A percentile compares a stretch with the other conserved stretches of the same genome.
These are phyloP conservation scores for Strigamia maritima DNA, from an alignment of 2,888 invertebrate genomes.

Conservation along the genomic window DNA sequence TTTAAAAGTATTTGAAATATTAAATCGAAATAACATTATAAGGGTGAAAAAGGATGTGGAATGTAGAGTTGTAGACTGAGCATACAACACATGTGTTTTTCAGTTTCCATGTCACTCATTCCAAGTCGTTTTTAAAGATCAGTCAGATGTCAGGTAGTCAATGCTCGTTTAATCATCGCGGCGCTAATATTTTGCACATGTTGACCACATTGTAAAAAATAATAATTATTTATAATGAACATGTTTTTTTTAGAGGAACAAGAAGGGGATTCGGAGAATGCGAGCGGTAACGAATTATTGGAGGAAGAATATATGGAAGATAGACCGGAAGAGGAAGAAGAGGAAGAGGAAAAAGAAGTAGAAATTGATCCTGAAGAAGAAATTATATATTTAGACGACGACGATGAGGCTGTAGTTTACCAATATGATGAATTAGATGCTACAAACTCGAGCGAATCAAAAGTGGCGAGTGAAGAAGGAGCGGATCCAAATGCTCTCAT, in stretches of 20 bases:
- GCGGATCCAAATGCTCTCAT: slow-evolving; percentile 18
- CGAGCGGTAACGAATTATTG: slow-evolving; percentile 34
- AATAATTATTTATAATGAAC: not conserved
- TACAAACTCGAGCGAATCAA: slow-evolving; percentile 38
- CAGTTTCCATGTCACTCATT: not conserved
- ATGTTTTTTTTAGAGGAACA: slow-evolving; percentile 10
- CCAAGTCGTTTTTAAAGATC: slow-evolving; percentile 8
- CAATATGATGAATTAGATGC: slow-evolving; percentile 38
- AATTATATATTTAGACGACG: not conserved
- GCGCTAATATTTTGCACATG: not conserved
- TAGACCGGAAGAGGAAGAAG: slow-evolving; percentile 9
- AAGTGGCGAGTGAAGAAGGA: slow-evolving; percentile 18
- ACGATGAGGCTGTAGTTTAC: slow-evolving; percentile 33
- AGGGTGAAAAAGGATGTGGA: too few relatives aligned
- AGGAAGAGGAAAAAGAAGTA: slow-evolving; percentile 28
- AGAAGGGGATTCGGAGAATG: slow-evolving; percentile 39
- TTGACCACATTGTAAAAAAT: not conserved
- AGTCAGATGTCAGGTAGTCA: slow-evolving; percentile 11
- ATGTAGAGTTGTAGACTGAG: not conserved
- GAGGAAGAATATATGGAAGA: slow-evolving; percentile 43
- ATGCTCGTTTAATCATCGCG: not conserved
- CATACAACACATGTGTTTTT: not conserved
- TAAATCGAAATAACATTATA: too few relatives aligned
- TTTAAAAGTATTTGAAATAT: too few relatives aligned
- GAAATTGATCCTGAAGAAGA: slow-evolving; percentile 27